These are phyloP conservation scores for Drosophila acutilabella DNA, from an alignment of 2,888 invertebrate species.

Conservation along the genomic window DNA sequence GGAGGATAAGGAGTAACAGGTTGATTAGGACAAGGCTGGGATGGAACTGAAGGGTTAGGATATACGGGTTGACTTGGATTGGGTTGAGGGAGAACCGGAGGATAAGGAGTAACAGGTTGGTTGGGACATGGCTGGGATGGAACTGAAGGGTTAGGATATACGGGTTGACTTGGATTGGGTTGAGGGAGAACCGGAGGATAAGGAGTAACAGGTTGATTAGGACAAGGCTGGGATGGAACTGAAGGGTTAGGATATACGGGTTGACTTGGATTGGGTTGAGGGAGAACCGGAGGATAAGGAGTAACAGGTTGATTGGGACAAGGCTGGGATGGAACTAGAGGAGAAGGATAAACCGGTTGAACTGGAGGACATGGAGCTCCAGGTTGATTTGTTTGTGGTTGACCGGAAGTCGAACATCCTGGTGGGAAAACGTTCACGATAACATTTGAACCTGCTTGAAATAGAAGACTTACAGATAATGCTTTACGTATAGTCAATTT, in stretches of 20 bases:
- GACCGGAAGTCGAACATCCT: not conserved
- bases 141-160: not conserved
- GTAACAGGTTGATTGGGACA: slow-evolving; percentile 8
- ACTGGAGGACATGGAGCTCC: not conserved
- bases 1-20: slow-evolving; percentile 10
- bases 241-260: not conserved
- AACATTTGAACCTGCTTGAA: slow-evolving; percentile 30
- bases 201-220: slow-evolving; percentile 22
- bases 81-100: not conserved
- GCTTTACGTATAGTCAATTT: not conserved
- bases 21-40: slow-evolving; percentile 14
- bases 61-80: not conserved
- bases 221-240: slow-evolving; percentile 8
- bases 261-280: too few species aligned
- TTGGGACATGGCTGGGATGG: slow-evolving; percentile 14
- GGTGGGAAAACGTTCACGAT: slow-evolving; percentile 11
- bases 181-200: not conserved
- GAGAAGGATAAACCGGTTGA: slow-evolving; percentile 7
- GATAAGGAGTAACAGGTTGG: slow-evolving; percentile 11
- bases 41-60: not conserved
- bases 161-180: too few species aligned
- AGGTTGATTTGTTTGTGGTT: slow-evolving; percentile 19
- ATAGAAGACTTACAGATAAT: not conserved
- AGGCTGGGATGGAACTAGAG: not conserved
- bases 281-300: too few species aligned